phyloP scores from a whole-genome alignment of 1,140 invertebrate genomes.

The Venturia canescens region DNA sequence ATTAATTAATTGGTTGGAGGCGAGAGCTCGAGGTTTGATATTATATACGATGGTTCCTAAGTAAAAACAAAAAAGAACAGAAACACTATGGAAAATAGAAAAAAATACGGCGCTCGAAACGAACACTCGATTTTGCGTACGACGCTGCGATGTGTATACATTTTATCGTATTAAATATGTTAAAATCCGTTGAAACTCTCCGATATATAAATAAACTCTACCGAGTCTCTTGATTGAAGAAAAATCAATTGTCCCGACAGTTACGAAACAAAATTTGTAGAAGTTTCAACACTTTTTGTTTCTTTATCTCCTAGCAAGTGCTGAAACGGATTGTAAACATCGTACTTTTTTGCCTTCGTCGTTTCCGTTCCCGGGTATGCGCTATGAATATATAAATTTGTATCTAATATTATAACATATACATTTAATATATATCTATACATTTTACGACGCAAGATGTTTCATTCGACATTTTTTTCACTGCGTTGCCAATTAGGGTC shows the following conservation, averaged over 20 bases:
- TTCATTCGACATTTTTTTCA: neutral
- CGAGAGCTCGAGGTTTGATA: constrained; percentile 33
- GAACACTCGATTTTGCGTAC: neutral
- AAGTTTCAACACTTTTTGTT: neutral
- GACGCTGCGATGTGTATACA: constrained; percentile 31
- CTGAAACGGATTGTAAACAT: neutral
- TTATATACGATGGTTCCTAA: constrained; percentile 41
- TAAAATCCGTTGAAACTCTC: neutral
- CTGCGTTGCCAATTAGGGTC: neutral
- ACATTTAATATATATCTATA: constrained; percentile 4
- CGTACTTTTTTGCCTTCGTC: neutral
- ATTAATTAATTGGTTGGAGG: constrained; percentile 34
- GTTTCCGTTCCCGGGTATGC: neutral
- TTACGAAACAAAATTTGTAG: constrained; percentile 6
- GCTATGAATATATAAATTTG: neutral
- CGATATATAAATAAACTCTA: no score
- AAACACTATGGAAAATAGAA: neutral
- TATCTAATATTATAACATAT: neutral
- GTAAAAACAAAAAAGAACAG: neutral
- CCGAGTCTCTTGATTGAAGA: no score
- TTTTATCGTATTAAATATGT: constrained; percentile 14
- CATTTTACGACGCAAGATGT: neutral
- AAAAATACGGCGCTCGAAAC: neutral
- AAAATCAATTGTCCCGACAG: neutral
- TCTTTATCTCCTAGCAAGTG: no score